A percentile compares a stretch with the other conserved stretches of the same genome.
Conservation (phyloP, 2,113 vertebrate species). For the Lophius piscatorius region DNA sequence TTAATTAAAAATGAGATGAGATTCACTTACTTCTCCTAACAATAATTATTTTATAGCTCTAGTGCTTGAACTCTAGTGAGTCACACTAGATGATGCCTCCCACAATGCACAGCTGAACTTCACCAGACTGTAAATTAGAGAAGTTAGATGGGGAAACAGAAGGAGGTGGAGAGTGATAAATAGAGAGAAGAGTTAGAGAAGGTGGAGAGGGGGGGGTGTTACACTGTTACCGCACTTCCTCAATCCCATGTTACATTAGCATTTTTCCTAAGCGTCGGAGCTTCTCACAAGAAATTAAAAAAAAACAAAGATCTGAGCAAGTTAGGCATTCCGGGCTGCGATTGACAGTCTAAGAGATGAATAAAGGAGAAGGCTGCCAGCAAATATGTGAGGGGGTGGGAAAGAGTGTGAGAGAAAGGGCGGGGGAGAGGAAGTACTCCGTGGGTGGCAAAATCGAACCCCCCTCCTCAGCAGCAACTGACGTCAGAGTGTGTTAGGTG, state of each 20-base stretch:
- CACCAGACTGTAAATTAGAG: conserved; percentile 71
- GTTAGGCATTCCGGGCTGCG: conserved; percentile 54
- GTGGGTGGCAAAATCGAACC: conserved; percentile 78
- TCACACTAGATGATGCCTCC: conserved; percentile 71
- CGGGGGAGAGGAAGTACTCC: conserved; percentile 73
- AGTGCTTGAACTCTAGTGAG: conserved; percentile 68
- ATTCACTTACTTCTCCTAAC: conserved; percentile 53
- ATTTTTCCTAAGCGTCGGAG: conserved; percentile 47
- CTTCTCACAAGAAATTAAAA: conserved; percentile 29
- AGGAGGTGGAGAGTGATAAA: conserved; percentile 50
- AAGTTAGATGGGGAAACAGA: conserved; percentile 63
- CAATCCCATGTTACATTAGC: conserved; percentile 27
- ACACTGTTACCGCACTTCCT: conserved; percentile 49
- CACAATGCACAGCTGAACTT: conserved; percentile 64
- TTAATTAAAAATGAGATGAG: conserved; percentile 43
- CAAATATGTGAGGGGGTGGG: conserved; percentile 68
- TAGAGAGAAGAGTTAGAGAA: conserved; percentile 39
- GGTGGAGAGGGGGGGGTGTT: conserved; percentile 13
- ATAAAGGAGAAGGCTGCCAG: conserved; percentile 61
- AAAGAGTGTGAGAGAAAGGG: conserved; percentile 39
- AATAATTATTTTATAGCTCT: conserved; percentile 67
- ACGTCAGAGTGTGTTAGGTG: conserved; percentile 85
- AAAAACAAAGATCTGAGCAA: conserved; percentile 28
- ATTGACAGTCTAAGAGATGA: conserved; percentile 51
- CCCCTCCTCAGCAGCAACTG: conserved; percentile 74